Conservation (phyloP, 2,797 vertebrate genomes). For the Leucoraja ocellata region DNA sequence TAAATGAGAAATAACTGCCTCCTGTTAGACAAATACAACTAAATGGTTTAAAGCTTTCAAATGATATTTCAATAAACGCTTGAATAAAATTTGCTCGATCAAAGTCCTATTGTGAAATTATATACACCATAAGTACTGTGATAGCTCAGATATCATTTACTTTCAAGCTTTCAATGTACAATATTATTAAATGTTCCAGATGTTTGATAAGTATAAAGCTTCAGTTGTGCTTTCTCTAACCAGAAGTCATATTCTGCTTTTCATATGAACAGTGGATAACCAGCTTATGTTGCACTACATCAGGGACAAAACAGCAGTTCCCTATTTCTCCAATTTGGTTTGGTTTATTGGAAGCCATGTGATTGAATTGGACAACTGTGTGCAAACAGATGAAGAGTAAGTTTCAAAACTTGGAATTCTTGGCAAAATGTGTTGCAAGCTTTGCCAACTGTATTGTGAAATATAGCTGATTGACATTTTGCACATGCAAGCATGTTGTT, state of each 20-base stretch:
- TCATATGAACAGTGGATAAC: conserved; percentile 80
- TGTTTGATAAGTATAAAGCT: background rate
- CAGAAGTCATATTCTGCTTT: background rate
- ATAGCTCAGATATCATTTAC: too few species aligned
- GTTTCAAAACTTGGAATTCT: conserved; percentile 44
- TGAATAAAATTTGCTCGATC: background rate
- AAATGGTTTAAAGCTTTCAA: background rate
- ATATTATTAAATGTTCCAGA: background rate
- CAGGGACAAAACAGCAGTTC: conserved; percentile 91
- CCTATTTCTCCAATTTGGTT: conserved; percentile 97
- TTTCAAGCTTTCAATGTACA: too few species aligned
- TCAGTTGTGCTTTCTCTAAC: conserved; percentile 41
- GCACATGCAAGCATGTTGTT: background rate
- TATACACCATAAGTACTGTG: too few species aligned
- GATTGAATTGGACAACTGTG: conserved; percentile 94
- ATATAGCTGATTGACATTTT: background rate
- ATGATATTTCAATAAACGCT: background rate
- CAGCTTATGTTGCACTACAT: conserved; percentile 98
- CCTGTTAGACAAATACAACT: background rate
- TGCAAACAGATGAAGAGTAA: conserved; percentile 97
- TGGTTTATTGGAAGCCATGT: conserved; percentile 98
- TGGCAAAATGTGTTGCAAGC: background rate
- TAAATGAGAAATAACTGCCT: background rate
- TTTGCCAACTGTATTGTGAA: background rate
- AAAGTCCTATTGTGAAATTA: too few species aligned